phyloP scores from a whole-genome alignment of 2,797 vertebrate genomes.

The Xenentodon cancila region DNA sequence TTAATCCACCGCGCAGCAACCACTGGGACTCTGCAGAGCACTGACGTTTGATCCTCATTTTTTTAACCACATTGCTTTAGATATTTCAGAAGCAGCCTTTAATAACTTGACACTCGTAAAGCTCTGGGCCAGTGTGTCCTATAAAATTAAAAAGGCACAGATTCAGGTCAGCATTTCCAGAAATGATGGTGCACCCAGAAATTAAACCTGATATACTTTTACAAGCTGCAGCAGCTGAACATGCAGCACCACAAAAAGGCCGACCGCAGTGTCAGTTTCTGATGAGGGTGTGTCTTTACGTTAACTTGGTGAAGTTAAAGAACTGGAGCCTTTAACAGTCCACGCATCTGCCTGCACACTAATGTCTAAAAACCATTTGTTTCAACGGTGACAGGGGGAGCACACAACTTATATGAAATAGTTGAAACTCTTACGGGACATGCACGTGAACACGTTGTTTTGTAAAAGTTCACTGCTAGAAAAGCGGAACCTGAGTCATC shows the following conservation, averaged over 20 bases:
- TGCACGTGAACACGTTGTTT: slow-evolving; percentile 3
- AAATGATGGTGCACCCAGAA: too few species aligned
- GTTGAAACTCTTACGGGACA: slow-evolving; percentile 16
- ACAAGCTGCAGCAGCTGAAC: too few species aligned
- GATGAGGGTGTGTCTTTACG: background rate
- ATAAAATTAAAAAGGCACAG: too few species aligned
- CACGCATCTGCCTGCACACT: slow-evolving; percentile 2
- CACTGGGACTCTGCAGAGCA: too few species aligned
- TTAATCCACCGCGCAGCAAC: background rate
- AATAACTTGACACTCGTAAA: too few species aligned
- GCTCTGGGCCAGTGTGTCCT: too few species aligned
- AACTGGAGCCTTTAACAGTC: background rate
- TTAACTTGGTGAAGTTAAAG: too few species aligned
- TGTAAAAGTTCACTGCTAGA: background rate
- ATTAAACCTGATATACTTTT: too few species aligned
- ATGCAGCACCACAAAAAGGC: too few species aligned
- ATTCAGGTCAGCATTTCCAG: too few species aligned
- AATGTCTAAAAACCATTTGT: slow-evolving; percentile 18
- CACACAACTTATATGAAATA: slow-evolving; percentile 17
- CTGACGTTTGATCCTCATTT: background rate
- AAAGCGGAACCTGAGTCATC: slow-evolving; percentile 53
- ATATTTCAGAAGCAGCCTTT: background rate
- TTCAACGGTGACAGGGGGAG: slow-evolving; percentile 44
- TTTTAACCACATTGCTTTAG: background rate
- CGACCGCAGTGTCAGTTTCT: background rate